Conservation (phyloP, 2,888 invertebrate genomes). For the Idaea aversata region DNA sequence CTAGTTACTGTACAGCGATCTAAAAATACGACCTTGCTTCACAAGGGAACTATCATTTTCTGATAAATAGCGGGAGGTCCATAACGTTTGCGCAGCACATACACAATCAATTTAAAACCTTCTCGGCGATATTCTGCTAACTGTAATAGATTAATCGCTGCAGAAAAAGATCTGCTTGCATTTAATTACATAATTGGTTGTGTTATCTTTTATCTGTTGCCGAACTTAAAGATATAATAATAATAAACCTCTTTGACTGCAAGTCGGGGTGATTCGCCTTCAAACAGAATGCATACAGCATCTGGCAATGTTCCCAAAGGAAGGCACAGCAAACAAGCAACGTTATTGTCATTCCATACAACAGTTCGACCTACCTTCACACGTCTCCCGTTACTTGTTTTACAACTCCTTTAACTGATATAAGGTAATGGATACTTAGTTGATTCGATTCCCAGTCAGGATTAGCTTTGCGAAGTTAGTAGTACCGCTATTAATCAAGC, state of each 20-base stretch:
- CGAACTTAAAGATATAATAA: constrained; percentile 3
- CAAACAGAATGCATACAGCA: constrained; percentile 44
- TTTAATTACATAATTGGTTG: too few relatives aligned
- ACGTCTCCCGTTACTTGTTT: constrained; percentile 30
- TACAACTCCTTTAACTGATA: constrained; percentile 32
- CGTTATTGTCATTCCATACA: constrained; percentile 43
- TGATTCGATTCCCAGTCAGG: constrained; percentile 35
- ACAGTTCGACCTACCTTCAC: constrained; percentile 40
- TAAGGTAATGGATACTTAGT: constrained; percentile 24
- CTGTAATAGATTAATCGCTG: background rate
- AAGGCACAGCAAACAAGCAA: constrained; percentile 35
- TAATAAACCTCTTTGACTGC: constrained; percentile 31
- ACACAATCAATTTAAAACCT: constrained; percentile 22
- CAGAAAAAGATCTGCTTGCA: background rate
- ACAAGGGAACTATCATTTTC: constrained; percentile 41
- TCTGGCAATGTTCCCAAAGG: constrained; percentile 53
- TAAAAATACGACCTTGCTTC: constrained; percentile 57
- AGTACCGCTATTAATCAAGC: constrained; percentile 29
- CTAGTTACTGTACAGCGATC: constrained; percentile 56
- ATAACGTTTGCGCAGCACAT: constrained; percentile 18
- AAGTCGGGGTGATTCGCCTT: constrained; percentile 43
- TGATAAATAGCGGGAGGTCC: constrained; percentile 30
- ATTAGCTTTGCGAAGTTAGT: constrained; percentile 27
- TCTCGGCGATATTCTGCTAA: constrained; percentile 5
- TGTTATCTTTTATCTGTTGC: background rate